Percentiles rank a stretch among this genome's conserved stretches.
Evolutionary conservation across 2,888 invertebrate genomes (phyloP).

Genomic region (Lasioglossum calceatum): DNA sequence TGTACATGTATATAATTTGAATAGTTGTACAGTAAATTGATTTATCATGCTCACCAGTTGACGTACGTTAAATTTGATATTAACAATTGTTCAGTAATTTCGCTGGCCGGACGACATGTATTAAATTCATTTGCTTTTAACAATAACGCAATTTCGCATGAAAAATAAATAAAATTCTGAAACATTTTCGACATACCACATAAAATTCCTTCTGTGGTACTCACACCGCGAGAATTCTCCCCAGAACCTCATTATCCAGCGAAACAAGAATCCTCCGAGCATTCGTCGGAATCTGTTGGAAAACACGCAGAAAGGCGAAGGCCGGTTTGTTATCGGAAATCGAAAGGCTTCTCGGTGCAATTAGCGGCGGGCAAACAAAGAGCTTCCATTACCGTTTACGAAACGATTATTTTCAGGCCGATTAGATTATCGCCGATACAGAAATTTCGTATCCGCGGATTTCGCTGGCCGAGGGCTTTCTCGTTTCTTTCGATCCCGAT

Average conservation of each 20-base stretch:
- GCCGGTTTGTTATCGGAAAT: conserved; percentile 8
- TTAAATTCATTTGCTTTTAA: background rate
- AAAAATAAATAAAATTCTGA: background rate
- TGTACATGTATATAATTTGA: too few relatives aligned
- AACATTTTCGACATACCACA: background rate
- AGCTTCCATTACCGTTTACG: background rate
- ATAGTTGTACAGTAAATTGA: too few relatives aligned
- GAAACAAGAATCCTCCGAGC: background rate
- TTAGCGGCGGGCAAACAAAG: background rate
- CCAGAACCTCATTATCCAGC: background rate
- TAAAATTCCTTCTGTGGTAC: background rate
- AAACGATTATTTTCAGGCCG: background rate
- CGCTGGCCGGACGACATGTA: background rate
- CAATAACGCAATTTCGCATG: background rate
- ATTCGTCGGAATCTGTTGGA: background rate
- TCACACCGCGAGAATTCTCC: background rate
- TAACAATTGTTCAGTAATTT: background rate
- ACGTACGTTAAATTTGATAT: background rate
- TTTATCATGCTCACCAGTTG: background rate
- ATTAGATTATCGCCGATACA: conserved; percentile 3
- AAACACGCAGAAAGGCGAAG: background rate
- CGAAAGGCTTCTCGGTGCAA: background rate
- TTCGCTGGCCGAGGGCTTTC: background rate
- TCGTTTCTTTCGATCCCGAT: conserved; percentile 4
- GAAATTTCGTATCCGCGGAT: background rate